Evolutionary conservation across 1,140 invertebrate species (phyloP), one percentile per base, ranked within the genome.

Genomic region (Drosophila teissieri): DNA sequence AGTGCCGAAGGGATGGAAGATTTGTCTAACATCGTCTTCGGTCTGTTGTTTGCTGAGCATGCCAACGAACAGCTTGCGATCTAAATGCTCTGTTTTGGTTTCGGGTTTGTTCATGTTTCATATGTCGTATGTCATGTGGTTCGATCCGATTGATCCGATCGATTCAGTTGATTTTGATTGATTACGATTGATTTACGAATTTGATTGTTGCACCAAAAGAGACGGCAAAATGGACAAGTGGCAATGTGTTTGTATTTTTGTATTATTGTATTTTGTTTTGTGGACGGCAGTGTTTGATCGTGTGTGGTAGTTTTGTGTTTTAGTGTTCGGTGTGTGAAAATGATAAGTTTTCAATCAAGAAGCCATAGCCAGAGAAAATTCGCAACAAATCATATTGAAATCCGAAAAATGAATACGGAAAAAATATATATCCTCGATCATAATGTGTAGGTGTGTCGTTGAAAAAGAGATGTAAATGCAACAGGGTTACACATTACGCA

Each of bases 11-110:
- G 97, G 96, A 91, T 97, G 96, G 94, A 99, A 99, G 92, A 99
- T 94, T 93, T 98, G 96, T 93, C 97, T 95, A 78, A 99, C 97
- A 96, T 99, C 98, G 92, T 99, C 98, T 95, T 99, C 99, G 82
- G 96, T 98, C 93, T 99, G 98, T 95, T 99, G 97, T 94, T 99
- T 99, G 94, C 98, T 99, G 92, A 99, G 97, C 98, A 99, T 99
- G 93, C 99, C 99, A 94, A 99, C 97, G 95, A 99, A 99, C 94
- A 99, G 96, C 95, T 99, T 99, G 94, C 98, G 95, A 95, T 98
- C 97, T 96, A 95, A 78, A 91, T 92, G 90, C 86, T 91, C 90
- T 91, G 81, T 82, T 78, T 64, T 48, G 44, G 60, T 63, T 74
- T 69, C 52, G 53, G 58, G 46, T 70, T 75, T 57, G 40, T 55